These are phyloP conservation scores for Chionodraco myersi DNA, from an alignment of 2,113 vertebrate genomes.

Conservation along the genomic window DNA sequence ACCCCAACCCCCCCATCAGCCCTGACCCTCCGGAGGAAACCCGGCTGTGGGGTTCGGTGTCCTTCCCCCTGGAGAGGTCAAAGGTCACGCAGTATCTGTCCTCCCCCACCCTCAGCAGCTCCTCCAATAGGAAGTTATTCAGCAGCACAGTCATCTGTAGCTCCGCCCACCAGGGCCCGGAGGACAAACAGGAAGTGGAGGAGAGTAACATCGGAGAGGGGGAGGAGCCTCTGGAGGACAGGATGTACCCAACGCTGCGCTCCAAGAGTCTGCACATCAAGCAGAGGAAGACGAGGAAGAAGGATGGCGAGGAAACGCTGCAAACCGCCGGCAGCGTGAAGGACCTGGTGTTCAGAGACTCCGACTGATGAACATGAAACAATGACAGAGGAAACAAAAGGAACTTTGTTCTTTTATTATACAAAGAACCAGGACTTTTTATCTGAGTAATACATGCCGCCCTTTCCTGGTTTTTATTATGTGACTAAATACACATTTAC, in stretches of 20 bases:
- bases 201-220: background rate
- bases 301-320: slow-evolving; percentile 66
- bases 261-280: slow-evolving; percentile 77
- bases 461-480: too few species aligned
- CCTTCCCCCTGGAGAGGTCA: slow-evolving; percentile 84
- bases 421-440: background rate
- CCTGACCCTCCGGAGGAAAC: slow-evolving; percentile 60
- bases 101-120: slow-evolving; percentile 62
- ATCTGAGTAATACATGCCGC: too few species aligned
- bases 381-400: too few species aligned
- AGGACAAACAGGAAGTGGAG: slow-evolving; percentile 18
- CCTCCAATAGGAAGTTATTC: slow-evolving; percentile 81
- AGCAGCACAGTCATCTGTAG: slow-evolving; percentile 84
- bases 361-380: too few species aligned
- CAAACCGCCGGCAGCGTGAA: slow-evolving; percentile 84
- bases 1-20: background rate
- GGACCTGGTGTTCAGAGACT: slow-evolving; percentile 75
- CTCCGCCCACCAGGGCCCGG: slow-evolving; percentile 66
- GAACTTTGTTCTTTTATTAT: too few species aligned
- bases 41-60: slow-evolving; percentile 78
- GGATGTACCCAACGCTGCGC: slow-evolving; percentile 64
- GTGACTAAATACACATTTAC: too few species aligned
- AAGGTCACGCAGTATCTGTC: slow-evolving; percentile 76
- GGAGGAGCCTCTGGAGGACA: slow-evolving; percentile 51
- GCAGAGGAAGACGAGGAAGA: slow-evolving; percentile 70